Evolutionary conservation across 2,888 invertebrate species (phyloP), one percentile per base, ranked within the genome.

Genomic region (Meliscaeva auricollis): DNA sequence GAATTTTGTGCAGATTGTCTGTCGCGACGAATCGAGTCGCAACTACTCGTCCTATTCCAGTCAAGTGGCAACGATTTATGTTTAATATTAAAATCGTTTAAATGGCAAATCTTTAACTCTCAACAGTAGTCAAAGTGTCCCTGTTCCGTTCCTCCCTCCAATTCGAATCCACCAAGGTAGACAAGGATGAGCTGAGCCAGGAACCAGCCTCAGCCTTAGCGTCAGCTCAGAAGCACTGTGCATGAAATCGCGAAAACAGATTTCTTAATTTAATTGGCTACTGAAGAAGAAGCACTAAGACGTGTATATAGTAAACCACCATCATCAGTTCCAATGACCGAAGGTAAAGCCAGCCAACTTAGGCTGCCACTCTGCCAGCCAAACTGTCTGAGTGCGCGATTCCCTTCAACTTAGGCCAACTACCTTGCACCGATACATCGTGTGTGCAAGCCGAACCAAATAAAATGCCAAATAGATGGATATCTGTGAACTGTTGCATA

Each of bases 201-300:
- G 60, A 76, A 26, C 38, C 58, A 22, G n/a, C 20, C 22, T 22
- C 26, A 60, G 52, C 64, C n/a, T n/a, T n/a, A n/a, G n/a, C n/a
- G n/a, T 60, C 44, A n/a, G n/a, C n/a, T n/a, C 41, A 26, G n/a
- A 38, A 69, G 26, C 58, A 46, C 32, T 46, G 68, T 80, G 87
- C 80, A 76, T 76, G 76, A 82, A 87, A 87, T 87, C 85, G 82
- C 87, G 70, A 87, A 85, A 89, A 89, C 89, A 89, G 89, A 89
- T 89, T 89, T 89, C 89, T 89, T 89, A 89, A 89, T 89, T 89
- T 89, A 89, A 89, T 89, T 89, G 89, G 89, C 89, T 89, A 87
- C 87, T 83, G 88, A 82, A 60, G 70, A 75, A 66, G 70, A 46
- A 80, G 46, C 81, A 76, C 81, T 76, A 35, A 64, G 64, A 73